Evolutionary conservation across 2,113 vertebrate species (phyloP).

Genomic region (Nesoenas mayeri): DNA sequence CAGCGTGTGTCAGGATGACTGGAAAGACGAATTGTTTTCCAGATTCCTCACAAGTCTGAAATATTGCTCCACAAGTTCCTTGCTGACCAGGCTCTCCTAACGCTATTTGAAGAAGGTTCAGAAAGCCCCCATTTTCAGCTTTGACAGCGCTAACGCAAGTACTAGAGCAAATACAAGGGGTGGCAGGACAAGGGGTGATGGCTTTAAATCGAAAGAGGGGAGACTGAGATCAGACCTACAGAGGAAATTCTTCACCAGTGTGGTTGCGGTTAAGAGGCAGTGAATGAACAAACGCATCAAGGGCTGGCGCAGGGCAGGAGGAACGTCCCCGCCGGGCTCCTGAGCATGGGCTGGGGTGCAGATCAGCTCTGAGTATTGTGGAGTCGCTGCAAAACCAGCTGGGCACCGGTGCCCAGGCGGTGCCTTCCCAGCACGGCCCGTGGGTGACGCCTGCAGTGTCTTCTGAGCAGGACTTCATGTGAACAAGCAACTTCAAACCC

Average conservation of each 20-base stretch:
- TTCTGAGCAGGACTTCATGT: not conserved
- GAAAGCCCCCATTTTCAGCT: not conserved
- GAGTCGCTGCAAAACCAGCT: not conserved
- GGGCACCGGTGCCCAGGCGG: not conserved
- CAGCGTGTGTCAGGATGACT: rapidly evolving
- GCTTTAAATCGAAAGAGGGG: rapidly evolving
- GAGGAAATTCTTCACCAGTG: too few species aligned
- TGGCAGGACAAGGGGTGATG: too few species aligned
- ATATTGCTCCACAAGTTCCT: too few species aligned
- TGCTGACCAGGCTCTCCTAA: not conserved
- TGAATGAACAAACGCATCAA: not conserved
- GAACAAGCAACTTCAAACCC: not conserved
- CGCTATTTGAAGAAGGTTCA: rapidly evolving
- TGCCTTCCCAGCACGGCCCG: not conserved
- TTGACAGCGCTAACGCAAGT: not conserved
- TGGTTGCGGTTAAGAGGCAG: not conserved
- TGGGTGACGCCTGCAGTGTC: rapidly evolving
- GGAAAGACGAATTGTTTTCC: not conserved
- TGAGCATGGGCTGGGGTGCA: not conserved
- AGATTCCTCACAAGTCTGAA: not conserved
- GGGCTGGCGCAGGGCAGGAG: not conserved
- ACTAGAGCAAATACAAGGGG: not conserved
- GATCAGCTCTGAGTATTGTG: rapidly evolving
- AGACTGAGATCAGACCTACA: too few species aligned
- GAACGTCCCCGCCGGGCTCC: rapidly evolving